phyloP scores from a whole-genome alignment of 1,140 invertebrate species.

The Tetragonula clypearis region DNA sequence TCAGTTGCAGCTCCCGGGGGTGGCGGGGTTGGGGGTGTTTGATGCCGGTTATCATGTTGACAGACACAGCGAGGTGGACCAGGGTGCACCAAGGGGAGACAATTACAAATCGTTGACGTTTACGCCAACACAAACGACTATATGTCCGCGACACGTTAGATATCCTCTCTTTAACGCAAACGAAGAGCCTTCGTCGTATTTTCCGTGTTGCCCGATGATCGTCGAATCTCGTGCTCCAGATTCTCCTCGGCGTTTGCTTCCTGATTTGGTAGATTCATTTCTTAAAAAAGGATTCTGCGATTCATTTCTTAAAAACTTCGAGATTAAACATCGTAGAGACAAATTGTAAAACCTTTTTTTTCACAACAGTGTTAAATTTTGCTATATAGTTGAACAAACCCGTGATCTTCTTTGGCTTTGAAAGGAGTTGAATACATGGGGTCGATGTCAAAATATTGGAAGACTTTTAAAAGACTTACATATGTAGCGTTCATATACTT shows the following conservation, averaged over 20 bases:
- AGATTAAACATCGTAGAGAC: neutral
- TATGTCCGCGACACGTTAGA: constrained; percentile 74
- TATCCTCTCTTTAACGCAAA: constrained; percentile 56
- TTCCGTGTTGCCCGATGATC: neutral
- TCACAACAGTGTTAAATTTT: no score
- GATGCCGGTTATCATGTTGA: constrained; percentile 81
- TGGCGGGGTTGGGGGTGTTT: constrained; percentile 74
- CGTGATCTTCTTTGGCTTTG: no score
- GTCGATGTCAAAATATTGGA: no score
- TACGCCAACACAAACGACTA: constrained; percentile 75
- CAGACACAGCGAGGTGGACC: constrained; percentile 77
- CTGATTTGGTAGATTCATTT: neutral
- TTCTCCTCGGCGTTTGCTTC: neutral
- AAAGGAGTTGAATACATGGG: no score
- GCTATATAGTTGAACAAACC: no score
- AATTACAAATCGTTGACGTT: constrained; percentile 81
- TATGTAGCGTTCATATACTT: neutral
- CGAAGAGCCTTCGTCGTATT: constrained; percentile 48
- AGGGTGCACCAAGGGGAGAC: constrained; percentile 74
- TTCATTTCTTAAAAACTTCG: neutral
- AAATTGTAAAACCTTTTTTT: no score
- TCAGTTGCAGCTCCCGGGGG: constrained; percentile 77
- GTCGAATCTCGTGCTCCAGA: neutral
- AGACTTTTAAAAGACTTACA: no score
- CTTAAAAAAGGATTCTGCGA: no score